phyloP scores from a whole-genome alignment of 1,140 invertebrate genomes.

The Cherax quadricarinatus region DNA sequence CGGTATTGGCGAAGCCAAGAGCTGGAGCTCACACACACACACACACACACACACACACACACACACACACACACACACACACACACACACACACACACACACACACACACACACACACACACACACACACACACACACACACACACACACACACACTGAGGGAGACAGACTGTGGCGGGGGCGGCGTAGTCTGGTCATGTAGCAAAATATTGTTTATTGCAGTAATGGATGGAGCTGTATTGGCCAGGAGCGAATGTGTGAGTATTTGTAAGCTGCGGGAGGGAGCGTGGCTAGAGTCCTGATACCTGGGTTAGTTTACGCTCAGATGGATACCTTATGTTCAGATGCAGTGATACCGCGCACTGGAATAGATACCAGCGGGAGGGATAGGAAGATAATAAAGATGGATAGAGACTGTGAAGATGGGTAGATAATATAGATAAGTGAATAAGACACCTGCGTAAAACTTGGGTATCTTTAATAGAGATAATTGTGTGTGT shows the following conservation, averaged over 20 bases:
- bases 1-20: background rate
- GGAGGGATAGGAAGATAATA: too few relatives aligned
- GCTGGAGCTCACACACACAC: background rate
- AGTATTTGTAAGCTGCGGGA: background rate
- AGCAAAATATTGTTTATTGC: background rate
- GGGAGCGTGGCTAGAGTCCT: too few relatives aligned
- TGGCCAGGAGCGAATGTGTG: background rate
- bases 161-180: too few relatives aligned
- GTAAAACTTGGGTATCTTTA: too few relatives aligned
- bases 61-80: background rate
- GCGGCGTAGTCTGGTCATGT: background rate
- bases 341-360: too few relatives aligned
- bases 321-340: too few relatives aligned
- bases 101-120: slow-evolving; percentile 11
- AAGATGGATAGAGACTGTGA: too few relatives aligned
- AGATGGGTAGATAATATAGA: too few relatives aligned
- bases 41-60: slow-evolving; percentile 5
- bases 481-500: too few relatives aligned
- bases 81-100: slow-evolving; percentile 4
- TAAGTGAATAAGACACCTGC: too few relatives aligned
- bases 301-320: too few relatives aligned
- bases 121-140: background rate
- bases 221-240: background rate
- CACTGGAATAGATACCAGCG: too few relatives aligned
- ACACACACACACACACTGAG: slow-evolving; percentile 6